phyloP scores from a whole-genome alignment of 2,888 invertebrate genomes.

The Drosophila formosana region DNA sequence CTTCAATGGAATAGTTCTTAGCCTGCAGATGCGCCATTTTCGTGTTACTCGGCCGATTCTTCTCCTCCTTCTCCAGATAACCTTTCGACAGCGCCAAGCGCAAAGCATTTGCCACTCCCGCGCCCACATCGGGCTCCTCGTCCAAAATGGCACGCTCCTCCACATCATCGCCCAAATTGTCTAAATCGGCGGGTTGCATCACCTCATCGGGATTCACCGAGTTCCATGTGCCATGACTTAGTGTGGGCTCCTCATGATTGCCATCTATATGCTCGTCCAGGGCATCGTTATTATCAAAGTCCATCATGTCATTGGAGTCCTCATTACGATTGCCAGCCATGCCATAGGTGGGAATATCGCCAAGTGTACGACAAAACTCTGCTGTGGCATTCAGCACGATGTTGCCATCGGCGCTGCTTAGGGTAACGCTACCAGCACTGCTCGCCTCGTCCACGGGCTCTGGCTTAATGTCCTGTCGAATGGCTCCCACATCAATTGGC shows the following conservation, averaged over 20 bases:
- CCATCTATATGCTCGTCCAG: conserved; percentile 80
- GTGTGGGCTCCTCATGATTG: conserved; percentile 85
- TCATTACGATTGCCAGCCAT: conserved; percentile 95
- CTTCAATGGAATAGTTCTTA: conserved; percentile 92
- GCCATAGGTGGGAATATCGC: conserved; percentile 97
- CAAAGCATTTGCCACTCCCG: conserved; percentile 96
- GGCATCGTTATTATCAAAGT: conserved; percentile 83
- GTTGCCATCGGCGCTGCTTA: conserved; percentile 84
- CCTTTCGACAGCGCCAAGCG: conserved; percentile 97
- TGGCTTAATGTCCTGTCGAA: conserved; percentile 87
- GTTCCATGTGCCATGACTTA: conserved; percentile 92
- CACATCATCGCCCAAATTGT: conserved; percentile 85
- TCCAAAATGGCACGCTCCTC: conserved; percentile 88
- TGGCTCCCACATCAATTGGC: conserved; percentile 80
- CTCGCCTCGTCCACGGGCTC: conserved; percentile 81
- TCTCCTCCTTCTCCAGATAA: conserved; percentile 93
- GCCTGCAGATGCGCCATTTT: conserved; percentile 91
- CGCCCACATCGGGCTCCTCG: conserved; percentile 95
- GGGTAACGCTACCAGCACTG: conserved; percentile 52
- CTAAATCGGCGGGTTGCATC: conserved; percentile 85
- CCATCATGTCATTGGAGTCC: conserved; percentile 88
- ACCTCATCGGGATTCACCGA: conserved; percentile 89
- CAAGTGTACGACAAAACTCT: conserved; percentile 97
- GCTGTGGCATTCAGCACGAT: conserved; percentile 97
- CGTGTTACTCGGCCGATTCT: conserved; percentile 90